Base-by-base conservation (phyloP, 2,888 invertebrate genomes). In the Tetrapedia diversipes region DNA sequence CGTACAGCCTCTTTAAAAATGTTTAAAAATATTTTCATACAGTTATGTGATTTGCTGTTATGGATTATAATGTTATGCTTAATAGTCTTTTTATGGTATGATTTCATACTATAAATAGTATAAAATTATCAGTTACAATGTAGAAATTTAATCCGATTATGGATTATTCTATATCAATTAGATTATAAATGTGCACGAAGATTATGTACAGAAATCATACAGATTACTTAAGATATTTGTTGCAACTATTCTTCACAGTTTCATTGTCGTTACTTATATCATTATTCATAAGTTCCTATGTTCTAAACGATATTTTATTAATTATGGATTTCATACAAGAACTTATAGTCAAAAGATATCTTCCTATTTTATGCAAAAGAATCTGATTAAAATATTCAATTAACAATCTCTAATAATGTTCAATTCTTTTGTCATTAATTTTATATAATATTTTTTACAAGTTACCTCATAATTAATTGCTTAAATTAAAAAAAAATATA, bases 21-120 rank as follows among this genome's bases (percentile, higher is more conserved):
- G 61, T 79, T 76, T 79, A 77, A 63, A 70, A 63, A 69, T 83
- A 82, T 83, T 85, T 83, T 84, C 75, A 74, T 79, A 77, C 74
- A 77, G 71, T 43, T 49, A 77, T 64, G 66, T 74, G 53, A 79
- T 75, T 60, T 77, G 74, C 63, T 75, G 39, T 68, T 81, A 71
- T 70, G 68, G 39, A 81, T 64, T 67, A 47, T 66, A 71, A 68
- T 59, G 47, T 61, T 80, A 65, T 80, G 84, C 82, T 84, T 82
- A 19, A 82, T 78, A 71, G 68, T 69, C 54, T 78, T 77, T 83
- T 71, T 81, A 81, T 79, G 72, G 69, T 75, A 76, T 79, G 57
- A 74, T 49, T 69, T 71, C 61, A 41, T 80, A 78, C 66, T 79
- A 78, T 78, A 75, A 54, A 75, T 41, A 63, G 66, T 47, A 74